phyloP scores from a whole-genome alignment of 2,888 invertebrate species.

The Theodoxus fluviatilis region DNA sequence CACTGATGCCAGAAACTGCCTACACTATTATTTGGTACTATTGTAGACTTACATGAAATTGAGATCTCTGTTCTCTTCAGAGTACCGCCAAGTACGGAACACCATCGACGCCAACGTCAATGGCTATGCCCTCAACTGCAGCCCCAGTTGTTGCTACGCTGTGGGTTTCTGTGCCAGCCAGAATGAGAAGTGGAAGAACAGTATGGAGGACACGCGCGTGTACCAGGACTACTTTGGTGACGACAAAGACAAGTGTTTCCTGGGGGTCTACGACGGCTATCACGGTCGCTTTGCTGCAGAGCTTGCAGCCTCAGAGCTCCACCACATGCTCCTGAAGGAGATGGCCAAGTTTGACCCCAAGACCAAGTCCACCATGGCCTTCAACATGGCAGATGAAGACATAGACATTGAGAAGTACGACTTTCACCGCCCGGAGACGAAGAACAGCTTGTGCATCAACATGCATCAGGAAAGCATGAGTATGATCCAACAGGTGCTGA shows the following conservation, averaged over 20 bases:
- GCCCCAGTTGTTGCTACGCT: conserved; percentile 46
- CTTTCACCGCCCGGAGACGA: conserved; percentile 44
- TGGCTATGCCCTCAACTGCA: conserved; percentile 52
- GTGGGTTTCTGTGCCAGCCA: conserved; percentile 51
- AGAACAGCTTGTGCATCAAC: conserved; percentile 43
- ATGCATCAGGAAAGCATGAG: conserved; percentile 49
- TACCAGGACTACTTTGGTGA: conserved; percentile 62
- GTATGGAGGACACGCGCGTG: conserved; percentile 60
- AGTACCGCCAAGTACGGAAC: conserved; percentile 43
- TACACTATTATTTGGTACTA: no score
- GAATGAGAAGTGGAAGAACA: conserved; percentile 58
- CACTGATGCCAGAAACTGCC: no score
- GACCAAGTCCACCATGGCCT: conserved; percentile 47
- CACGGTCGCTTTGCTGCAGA: conserved; percentile 60
- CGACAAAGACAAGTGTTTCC: conserved; percentile 55
- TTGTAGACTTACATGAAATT: no score
- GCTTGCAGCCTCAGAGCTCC: conserved; percentile 57
- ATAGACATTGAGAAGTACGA: no score
- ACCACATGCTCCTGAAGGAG: conserved; percentile 56
- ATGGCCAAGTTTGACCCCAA: conserved; percentile 60
- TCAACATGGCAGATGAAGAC: conserved; percentile 48
- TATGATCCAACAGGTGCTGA: no score
- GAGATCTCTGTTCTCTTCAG: no score
- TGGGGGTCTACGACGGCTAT: conserved; percentile 61
- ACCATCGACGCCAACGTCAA: conserved; percentile 47